These are phyloP conservation scores for Cyrtodaria siliqua DNA, from an alignment of 2,888 invertebrate species.

Conservation along the genomic window DNA sequence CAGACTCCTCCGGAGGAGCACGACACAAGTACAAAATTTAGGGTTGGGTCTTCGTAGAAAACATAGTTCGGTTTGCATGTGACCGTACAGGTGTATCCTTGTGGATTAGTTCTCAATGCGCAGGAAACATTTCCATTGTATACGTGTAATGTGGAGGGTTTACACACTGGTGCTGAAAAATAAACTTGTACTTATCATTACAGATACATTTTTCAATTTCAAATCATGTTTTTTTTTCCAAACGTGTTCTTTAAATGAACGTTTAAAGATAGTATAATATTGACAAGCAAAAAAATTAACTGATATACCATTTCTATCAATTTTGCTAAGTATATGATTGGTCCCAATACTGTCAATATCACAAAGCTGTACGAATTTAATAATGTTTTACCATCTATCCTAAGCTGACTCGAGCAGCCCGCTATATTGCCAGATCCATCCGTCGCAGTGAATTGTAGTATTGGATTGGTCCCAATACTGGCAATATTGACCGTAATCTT, in stretches of 20 bases:
- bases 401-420: constrained; percentile 68
- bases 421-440: constrained; percentile 68
- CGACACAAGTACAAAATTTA: constrained; percentile 23
- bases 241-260: no score
- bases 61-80: constrained; percentile 64
- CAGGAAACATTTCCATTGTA: constrained; percentile 58
- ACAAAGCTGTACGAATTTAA: no score
- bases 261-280: no score
- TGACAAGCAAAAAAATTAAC: no score
- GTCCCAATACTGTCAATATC: no score
- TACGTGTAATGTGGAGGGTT: constrained; percentile 53
- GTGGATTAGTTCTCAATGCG: background rate
- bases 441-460: constrained; percentile 59
- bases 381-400: constrained; percentile 74
- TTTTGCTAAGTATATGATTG: no score
- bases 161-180: constrained; percentile 65
- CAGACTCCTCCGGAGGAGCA: constrained; percentile 63
- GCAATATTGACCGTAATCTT: constrained; percentile 21
- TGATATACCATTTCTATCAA: no score
- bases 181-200: no score
- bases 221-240: no score
- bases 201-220: no score
- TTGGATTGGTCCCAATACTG: constrained; percentile 60
- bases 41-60: constrained; percentile 63
- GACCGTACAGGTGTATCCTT: constrained; percentile 55